Conservation (phyloP, 2,113 vertebrate species). For the Sorex fumeus region DNA sequence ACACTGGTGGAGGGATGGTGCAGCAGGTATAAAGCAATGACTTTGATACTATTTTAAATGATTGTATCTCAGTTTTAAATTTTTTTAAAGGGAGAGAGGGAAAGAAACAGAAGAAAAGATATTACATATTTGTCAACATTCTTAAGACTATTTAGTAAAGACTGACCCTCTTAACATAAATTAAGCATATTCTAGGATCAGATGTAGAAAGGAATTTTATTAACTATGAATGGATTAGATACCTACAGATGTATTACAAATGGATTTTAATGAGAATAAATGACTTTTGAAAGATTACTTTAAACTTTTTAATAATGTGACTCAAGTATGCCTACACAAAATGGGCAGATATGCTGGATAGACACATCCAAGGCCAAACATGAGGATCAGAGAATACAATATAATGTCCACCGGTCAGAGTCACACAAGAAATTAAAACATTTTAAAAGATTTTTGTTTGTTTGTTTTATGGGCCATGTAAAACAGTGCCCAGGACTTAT, state of each 20-base stretch:
- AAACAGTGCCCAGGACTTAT: too few relatives aligned
- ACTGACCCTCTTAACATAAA: background rate
- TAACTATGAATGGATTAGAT: conserved; percentile 15
- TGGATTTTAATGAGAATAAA: conserved; percentile 58
- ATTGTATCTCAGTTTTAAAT: too few relatives aligned
- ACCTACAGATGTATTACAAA: background rate
- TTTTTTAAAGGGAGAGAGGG: too few relatives aligned
- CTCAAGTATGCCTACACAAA: background rate
- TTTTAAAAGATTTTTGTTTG: background rate
- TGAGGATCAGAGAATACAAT: conserved; percentile 24
- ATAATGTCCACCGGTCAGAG: background rate
- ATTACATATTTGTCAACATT: conserved; percentile 5
- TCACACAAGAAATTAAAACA: background rate
- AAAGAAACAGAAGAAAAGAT: too few relatives aligned
- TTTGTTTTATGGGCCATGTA: background rate
- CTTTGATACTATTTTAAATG: too few relatives aligned
- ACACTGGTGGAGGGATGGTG: too few relatives aligned
- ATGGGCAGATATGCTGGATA: background rate
- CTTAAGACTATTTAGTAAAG: background rate
- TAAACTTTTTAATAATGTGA: conserved; percentile 8
- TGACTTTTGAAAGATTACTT: background rate
- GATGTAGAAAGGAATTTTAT: background rate
- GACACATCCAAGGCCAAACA: background rate
- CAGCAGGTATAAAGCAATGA: too few relatives aligned
- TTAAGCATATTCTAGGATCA: background rate